Base-by-base conservation (phyloP, 2,888 invertebrate genomes). In the Pheosia tremula region DNA sequence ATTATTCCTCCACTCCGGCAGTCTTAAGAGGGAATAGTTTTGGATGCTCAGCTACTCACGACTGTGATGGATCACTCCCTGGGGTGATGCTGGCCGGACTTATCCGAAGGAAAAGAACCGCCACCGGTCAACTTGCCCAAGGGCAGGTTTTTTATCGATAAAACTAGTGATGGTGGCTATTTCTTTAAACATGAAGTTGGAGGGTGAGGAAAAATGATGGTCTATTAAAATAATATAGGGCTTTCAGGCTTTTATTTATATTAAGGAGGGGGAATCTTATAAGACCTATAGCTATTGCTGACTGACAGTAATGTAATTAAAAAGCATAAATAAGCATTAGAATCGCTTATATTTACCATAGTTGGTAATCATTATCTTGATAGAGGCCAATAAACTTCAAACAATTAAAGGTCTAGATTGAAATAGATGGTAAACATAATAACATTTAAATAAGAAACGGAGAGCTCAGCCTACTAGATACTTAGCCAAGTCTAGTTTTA, bases 51-150 rank as follows among this genome's bases (percentile, higher is more conserved):
- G 68, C 73, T 77, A 72, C 70, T 64, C 70, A 74, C 62, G 54
- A 56, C 57, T 59, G 81, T 84, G 87, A 88, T 81, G 80, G 80
- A 88, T 75, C 64, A 62, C 77, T 65, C 75, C 64, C 77, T 41
- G 41, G 77, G 67, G 75, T 56, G 65, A 63, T 75, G 36, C 67
- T 47, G 66, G 57, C 65, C 72, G 67, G 65, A 68, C 68, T 72
- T 74, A 77, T 69, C 66, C 57, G 60, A 64, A 62, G 64, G 70
- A 74, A 70, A 77, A 72, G 64, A 63, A 64, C 53, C 63, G 60
- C 66, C 63, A 70, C 68, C 70, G 75, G 75, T 74, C 75, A 75
- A 64, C 69, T 70, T 66, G 70, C 70, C 63, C 62, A 52, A 58
- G 66, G 65, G 58, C 58, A 64, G 60, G 66, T 69, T 74, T 73